Conservation (phyloP, 1,140 invertebrate genomes). For the Wiebesia pumilae region DNA sequence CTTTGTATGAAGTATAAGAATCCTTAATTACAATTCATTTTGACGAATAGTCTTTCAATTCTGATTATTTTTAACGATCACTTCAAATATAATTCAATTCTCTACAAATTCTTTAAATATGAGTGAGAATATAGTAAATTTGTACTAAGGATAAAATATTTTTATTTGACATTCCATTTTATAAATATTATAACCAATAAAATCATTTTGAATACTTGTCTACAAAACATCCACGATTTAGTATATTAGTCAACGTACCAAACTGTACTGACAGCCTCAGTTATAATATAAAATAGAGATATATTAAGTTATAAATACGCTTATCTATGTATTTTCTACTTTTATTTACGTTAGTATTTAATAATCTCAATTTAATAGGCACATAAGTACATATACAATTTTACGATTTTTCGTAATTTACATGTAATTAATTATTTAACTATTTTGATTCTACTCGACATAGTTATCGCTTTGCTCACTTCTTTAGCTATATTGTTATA, state of each 20-base stretch:
- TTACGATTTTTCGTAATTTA: neutral
- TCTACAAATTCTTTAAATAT: neutral
- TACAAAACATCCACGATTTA: neutral
- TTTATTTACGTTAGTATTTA: neutral
- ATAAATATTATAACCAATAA: no score
- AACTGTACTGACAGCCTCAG: conserved; percentile 47
- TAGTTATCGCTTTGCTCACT: conserved; percentile 17
- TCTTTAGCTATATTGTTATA: conserved; percentile 18
- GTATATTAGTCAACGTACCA: conserved; percentile 38
- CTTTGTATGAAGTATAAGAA: neutral
- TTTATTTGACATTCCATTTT: neutral
- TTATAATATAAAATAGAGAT: conserved; percentile 24
- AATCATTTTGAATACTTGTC: conserved; percentile 31
- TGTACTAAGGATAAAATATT: neutral
- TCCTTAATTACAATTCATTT: conserved; percentile 34
- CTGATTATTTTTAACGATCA: conserved; percentile 36
- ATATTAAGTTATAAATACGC: conserved; percentile 30
- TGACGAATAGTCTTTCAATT: conserved; percentile 22
- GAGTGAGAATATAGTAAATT: neutral
- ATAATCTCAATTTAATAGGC: neutral
- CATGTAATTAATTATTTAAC: neutral
- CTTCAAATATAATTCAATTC: neutral
- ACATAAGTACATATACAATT: neutral
- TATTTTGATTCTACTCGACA: conserved; percentile 17
- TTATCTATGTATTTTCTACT: neutral